These are phyloP conservation scores for Lymantria dispar DNA, from an alignment of 2,888 invertebrate species.

Conservation along the genomic window DNA sequence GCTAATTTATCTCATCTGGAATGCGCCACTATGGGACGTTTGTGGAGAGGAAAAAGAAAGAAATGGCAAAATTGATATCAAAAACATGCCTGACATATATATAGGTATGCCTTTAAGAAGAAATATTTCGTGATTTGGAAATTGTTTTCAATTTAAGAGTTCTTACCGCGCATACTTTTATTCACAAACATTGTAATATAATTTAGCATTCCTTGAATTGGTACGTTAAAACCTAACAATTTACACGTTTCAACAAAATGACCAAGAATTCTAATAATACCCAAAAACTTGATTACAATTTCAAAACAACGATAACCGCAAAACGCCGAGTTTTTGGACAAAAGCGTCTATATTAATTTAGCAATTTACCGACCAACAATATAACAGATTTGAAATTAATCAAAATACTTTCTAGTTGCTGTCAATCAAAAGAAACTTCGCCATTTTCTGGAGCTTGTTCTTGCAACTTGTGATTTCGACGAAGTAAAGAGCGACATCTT, in stretches of 20 bases:
- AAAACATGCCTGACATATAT: too few relatives aligned
- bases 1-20: too few relatives aligned
- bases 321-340: constrained; percentile 1
- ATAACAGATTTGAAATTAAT: constrained; percentile 3
- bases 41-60: too few relatives aligned
- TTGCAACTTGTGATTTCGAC: not conserved
- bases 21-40: too few relatives aligned
- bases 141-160: too few relatives aligned
- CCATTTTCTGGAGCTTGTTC: not conserved
- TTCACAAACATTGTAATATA: too few relatives aligned
- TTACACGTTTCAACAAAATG: not conserved
- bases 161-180: too few relatives aligned
- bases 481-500: not conserved
- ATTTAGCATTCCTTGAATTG: too few relatives aligned
- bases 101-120: too few relatives aligned
- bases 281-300: constrained; percentile 5
- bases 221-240: too few relatives aligned
- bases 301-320: not conserved
- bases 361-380: constrained; percentile 6
- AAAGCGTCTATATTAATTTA: constrained; percentile 9
- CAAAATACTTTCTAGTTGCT: constrained; percentile 8
- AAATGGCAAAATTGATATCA: too few relatives aligned
- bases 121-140: too few relatives aligned
- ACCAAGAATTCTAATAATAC: not conserved
- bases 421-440: constrained; percentile 7